Percentiles rank a stretch among this genome's conserved stretches.
Evolutionary conservation across 2,113 vertebrate genomes (phyloP).

Genomic region (Tichodroma muraria): DNA sequence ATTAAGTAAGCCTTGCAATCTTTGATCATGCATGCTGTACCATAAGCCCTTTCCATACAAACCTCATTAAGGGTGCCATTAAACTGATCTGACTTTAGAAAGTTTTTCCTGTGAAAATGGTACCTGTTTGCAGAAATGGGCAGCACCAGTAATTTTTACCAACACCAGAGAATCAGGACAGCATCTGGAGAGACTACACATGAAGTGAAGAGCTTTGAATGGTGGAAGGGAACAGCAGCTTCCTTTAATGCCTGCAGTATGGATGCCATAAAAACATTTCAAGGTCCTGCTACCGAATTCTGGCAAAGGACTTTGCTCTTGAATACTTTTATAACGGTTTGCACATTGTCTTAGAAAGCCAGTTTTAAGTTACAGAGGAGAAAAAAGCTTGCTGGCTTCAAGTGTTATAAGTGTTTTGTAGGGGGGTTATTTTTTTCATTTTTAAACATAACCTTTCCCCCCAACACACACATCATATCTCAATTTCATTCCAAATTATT

Average conservation of each 20-base stretch:
- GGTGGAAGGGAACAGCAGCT: not conserved
- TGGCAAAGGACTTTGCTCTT: conserved; percentile 4
- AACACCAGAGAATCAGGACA: not conserved
- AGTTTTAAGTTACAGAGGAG: not conserved
- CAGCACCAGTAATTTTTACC: not conserved
- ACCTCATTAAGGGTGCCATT: not conserved
- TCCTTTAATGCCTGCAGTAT: conserved; percentile 7
- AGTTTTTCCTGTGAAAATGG: not conserved
- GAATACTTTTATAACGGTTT: conserved; percentile 53
- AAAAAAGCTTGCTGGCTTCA: not conserved
- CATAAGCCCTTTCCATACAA: not conserved
- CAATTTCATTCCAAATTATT: not conserved
- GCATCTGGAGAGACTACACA: not conserved
- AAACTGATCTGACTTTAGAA: not conserved
- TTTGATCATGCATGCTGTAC: not conserved
- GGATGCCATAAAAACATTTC: conserved; percentile 23
- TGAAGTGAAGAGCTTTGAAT: not conserved
- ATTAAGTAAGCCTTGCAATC: not conserved
- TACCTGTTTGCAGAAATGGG: not conserved
- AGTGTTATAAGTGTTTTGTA: not conserved
- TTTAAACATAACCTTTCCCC: not conserved
- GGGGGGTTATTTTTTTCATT: not conserved
- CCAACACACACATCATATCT: not conserved
- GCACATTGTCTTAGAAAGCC: conserved; percentile 39
- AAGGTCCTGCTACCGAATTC: conserved; percentile 35